Base-by-base conservation (phyloP, 2,113 vertebrate genomes). In the Fregetta grallaria region DNA sequence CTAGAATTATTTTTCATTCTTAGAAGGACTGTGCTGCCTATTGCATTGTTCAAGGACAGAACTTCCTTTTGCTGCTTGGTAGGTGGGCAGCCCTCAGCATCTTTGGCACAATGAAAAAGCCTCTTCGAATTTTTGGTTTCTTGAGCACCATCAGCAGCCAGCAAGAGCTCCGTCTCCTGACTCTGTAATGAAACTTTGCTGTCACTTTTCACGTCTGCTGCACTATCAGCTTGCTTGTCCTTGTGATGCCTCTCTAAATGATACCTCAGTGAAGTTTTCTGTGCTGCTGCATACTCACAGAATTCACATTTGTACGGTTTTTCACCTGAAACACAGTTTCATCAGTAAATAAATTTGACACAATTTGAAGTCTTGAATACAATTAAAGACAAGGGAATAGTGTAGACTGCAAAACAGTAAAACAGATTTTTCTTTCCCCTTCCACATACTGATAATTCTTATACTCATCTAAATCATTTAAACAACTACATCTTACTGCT, bases 221-320 rank as follows among this genome's bases (percentile, higher is more conserved):
- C 40, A 3, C 21, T 27, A 3, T 98, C 98, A 3, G 96, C 94
- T 29, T 98, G 98, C 85, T 98, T 99, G 92, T 99, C 99, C 94
- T 99, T 99, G 98, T 99, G 99, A 36, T 99, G 99, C 55, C 99
- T 98, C 92, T 99, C 99, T 96, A 99, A 94, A 90, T 99, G 99
- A 81, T 99, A 99, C 56, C 99, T 98, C 88, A 99, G 97, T 8
- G 99, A 99, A 3, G 99, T 99, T 94, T 99, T 99, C 98, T 99
- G 99, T 45, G 99, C 99, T 19, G 99, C 99, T 27, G 99, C 99
- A 11, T 99, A 99, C 76, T 99, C 99, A 92, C 99, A 99, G 96
- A 99, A 99, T 92, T 98, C 98, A 98, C 99, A 99, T 98, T 99
- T 99, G 95, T 99, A 99, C 0, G 99, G 99, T 96, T 99, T 99